phyloP scores from a whole-genome alignment of 1,140 invertebrate species.

The Agrypnia vestita region DNA sequence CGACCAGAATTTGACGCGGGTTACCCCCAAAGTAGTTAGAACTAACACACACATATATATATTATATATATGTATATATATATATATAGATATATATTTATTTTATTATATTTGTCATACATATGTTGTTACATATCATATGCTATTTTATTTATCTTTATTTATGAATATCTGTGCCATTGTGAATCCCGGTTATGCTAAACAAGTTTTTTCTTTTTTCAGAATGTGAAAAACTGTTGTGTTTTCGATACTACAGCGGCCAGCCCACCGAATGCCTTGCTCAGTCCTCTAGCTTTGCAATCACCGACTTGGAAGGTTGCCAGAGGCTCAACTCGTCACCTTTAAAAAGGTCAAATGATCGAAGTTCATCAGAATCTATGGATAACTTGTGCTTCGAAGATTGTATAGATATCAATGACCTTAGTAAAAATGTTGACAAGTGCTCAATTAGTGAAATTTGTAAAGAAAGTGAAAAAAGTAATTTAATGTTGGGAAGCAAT shows the following conservation, averaged over 20 bases:
- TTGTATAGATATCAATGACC: slow-evolving; percentile 69
- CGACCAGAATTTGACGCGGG: too few species aligned
- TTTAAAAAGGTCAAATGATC: slow-evolving; percentile 31
- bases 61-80: too few species aligned
- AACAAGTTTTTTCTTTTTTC: slow-evolving; percentile 60
- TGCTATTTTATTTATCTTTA: too few species aligned
- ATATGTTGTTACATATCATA: too few species aligned
- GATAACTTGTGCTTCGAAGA: slow-evolving; percentile 59
- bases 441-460: slow-evolving; percentile 73
- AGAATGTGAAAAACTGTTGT: slow-evolving; percentile 72
- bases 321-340: slow-evolving; percentile 57
- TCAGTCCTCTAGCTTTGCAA: slow-evolving; percentile 68
- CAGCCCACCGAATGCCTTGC: slow-evolving; percentile 69
- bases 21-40: too few species aligned
- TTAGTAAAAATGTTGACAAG: slow-evolving; percentile 71
- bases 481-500: slow-evolving; percentile 5
- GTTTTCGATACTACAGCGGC: slow-evolving; percentile 72
- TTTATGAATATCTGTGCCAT: too few species aligned
- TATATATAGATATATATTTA: too few species aligned
- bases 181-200: too few species aligned
- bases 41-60: too few species aligned
- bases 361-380: slow-evolving; percentile 41
- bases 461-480: slow-evolving; percentile 45
- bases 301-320: slow-evolving; percentile 67
- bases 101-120: too few species aligned